phyloP scores from a whole-genome alignment of 2,113 vertebrate genomes.

The Chrysochloris asiatica region DNA sequence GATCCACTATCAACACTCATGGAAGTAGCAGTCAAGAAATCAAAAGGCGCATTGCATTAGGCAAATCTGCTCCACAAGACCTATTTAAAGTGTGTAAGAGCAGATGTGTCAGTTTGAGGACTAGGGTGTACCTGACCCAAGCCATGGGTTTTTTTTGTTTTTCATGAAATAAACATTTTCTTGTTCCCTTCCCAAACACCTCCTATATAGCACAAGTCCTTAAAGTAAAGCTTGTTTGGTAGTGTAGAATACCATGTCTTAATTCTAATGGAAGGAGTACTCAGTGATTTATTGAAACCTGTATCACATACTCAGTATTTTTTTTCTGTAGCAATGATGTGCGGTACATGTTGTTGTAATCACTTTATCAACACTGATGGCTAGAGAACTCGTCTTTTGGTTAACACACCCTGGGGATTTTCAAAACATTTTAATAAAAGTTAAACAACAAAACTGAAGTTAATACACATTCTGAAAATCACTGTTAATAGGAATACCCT shows the following conservation, averaged over 20 bases:
- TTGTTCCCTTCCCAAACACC: neutral
- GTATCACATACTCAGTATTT: slow-evolving; percentile 13
- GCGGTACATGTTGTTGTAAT: neutral
- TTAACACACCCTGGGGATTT: slow-evolving; percentile 82
- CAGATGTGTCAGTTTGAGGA: no score
- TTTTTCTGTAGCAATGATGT: slow-evolving; percentile 12
- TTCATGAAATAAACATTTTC: slow-evolving; percentile 1
- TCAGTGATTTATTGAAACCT: slow-evolving; percentile 38
- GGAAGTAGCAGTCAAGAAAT: no score
- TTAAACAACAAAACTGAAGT: slow-evolving; percentile 92
- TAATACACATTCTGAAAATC: slow-evolving; percentile 88
- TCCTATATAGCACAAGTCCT: neutral
- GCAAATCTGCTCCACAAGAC: no score
- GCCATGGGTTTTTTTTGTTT: no score
- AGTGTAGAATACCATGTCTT: slow-evolving; percentile 13
- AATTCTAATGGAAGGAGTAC: slow-evolving; percentile 30
- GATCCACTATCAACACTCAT: no score
- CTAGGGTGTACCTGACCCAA: no score
- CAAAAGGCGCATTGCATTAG: no score
- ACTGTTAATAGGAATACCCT: slow-evolving; percentile 82
- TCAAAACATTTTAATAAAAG: slow-evolving; percentile 91
- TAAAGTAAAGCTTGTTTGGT: slow-evolving; percentile 32
- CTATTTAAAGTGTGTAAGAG: no score
- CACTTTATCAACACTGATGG: neutral
- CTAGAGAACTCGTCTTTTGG: neutral